Conservation (phyloP, 2,113 vertebrate genomes). For the Sinocyclocheilus maitianheensis region DNA sequence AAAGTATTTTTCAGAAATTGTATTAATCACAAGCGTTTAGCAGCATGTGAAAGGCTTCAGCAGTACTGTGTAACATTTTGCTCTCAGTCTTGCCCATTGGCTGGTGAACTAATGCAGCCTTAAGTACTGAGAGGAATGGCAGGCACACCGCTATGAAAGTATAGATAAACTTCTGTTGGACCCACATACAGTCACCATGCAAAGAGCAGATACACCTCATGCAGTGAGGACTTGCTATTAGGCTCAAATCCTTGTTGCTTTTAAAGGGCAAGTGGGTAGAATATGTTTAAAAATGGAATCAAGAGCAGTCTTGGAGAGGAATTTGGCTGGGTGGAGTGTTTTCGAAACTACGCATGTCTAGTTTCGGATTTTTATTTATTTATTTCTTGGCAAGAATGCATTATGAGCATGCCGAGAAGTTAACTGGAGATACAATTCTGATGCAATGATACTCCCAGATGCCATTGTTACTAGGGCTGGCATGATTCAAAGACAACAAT, state of each 20-base stretch:
- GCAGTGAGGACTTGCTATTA: constrained; percentile 60
- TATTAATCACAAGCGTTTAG: constrained; percentile 33
- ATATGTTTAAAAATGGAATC: constrained; percentile 31
- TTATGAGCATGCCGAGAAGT: constrained; percentile 44
- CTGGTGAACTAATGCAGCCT: not conserved
- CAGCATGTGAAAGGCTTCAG: constrained; percentile 44
- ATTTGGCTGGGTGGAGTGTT: not conserved
- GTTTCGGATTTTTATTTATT: not conserved
- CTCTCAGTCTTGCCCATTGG: not conserved
- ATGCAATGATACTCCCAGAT: not conserved
- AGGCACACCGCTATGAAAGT: constrained; percentile 42
- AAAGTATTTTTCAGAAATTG: constrained; percentile 3
- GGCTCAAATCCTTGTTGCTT: constrained; percentile 37
- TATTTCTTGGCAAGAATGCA: not conserved
- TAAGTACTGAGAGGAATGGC: constrained; percentile 30
- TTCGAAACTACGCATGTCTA: not conserved
- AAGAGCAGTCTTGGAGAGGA: constrained; percentile 59
- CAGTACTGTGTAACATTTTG: constrained; percentile 35
- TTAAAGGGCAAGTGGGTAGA: constrained; percentile 7
- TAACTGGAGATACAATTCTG: constrained; percentile 4
- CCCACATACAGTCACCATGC: constrained; percentile 66
- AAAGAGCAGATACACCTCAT: constrained; percentile 70
- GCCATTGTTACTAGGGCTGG: not conserved
- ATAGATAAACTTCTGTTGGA: constrained; percentile 35
- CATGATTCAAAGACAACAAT: not conserved